Base-by-base conservation (phyloP, 2,113 vertebrate genomes). In the Odobenus rosmarus region DNA sequence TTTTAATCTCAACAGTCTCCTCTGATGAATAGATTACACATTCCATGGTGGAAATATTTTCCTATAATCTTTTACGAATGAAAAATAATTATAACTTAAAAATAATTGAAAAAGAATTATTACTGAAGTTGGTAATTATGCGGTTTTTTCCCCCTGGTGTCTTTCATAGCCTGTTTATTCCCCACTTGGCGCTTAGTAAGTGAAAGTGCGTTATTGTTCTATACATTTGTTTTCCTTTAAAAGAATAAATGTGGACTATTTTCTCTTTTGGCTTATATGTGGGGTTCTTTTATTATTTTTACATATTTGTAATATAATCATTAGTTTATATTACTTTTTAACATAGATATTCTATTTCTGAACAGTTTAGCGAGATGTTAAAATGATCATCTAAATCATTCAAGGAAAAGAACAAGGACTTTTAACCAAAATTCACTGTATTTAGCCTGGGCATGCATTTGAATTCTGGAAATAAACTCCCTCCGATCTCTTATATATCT, bases 71-170 rank as follows among this genome's bases (percentile, higher is more conserved):
- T 87, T 84, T 84, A 85, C n/a, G 21, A 96, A 81, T 80, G 15
- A 92, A 80, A 67, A 93, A 67, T 88, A 94, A 74, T 95, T 84
- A 51, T 51, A 88, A 79, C 14, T 72, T 74, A 42, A 85, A 83
- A 93, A 81, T 67, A 74, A 85, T 59, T 76, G 24, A 39, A 12
- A 89, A 86, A 49, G 1, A 89, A 83, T 24, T 76, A 93, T 81
- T 86, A 85, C 51, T 46, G 59, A 91, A 10, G 12, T 36, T 88
- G 3, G 4, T 85, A 97, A 96, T 76, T 77, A 62, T 64, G 2
- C 12, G 36, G 4, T 69, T 28, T 16, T 1, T 4, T 4, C 24
- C 4, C 49, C 67, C 13, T 1, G 23, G 1, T 16, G 19, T 91
- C 69, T 80, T 79, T 81, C 36, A 72, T 81, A 88, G 55, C 11